These are phyloP conservation scores for Agrenia bidenticulata DNA, from an alignment of 2,888 invertebrate species.

Conservation along the genomic window DNA sequence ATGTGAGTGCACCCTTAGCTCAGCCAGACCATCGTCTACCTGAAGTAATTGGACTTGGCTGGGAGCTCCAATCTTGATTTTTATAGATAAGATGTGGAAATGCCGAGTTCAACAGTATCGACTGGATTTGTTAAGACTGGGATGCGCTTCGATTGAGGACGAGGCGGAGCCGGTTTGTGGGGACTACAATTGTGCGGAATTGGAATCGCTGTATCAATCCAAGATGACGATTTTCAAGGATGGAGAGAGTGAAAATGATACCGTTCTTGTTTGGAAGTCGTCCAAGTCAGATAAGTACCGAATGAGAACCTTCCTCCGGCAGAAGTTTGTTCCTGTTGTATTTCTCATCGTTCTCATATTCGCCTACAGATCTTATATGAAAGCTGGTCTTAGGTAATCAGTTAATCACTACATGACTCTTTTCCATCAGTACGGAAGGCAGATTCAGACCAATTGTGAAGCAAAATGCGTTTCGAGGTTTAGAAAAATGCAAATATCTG, in stretches of 20 bases:
- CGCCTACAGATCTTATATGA: constrained; percentile 45
- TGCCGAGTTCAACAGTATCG: constrained; percentile 43
- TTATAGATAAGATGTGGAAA: constrained; percentile 28
- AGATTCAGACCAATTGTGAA: too few species aligned
- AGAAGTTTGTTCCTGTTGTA: constrained; percentile 42
- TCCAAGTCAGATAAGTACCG: constrained; percentile 35
- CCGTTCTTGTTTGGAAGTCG: constrained; percentile 37
- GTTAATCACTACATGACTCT: too few species aligned
- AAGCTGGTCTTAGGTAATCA: constrained; percentile 37
- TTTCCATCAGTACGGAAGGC: too few species aligned
- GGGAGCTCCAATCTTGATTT: too few species aligned
- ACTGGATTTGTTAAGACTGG: constrained; percentile 23
- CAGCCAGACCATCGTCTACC: too few species aligned
- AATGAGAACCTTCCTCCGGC: constrained; percentile 39
- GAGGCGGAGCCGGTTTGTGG: constrained; percentile 27
- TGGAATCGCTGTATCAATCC: constrained; percentile 38
- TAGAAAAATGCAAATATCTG: too few species aligned
- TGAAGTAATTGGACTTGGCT: too few species aligned
- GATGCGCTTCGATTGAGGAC: constrained; percentile 25
- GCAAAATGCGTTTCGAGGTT: too few species aligned
- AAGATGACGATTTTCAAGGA: constrained; percentile 35
- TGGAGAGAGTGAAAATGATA: constrained; percentile 37
- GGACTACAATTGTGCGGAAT: constrained; percentile 35
- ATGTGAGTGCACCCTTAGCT: too few species aligned
- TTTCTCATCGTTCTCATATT: constrained; percentile 41